Evolutionary conservation across 2,797 vertebrate genomes (phyloP).

Genomic region (Artibeus jamaicensis): DNA sequence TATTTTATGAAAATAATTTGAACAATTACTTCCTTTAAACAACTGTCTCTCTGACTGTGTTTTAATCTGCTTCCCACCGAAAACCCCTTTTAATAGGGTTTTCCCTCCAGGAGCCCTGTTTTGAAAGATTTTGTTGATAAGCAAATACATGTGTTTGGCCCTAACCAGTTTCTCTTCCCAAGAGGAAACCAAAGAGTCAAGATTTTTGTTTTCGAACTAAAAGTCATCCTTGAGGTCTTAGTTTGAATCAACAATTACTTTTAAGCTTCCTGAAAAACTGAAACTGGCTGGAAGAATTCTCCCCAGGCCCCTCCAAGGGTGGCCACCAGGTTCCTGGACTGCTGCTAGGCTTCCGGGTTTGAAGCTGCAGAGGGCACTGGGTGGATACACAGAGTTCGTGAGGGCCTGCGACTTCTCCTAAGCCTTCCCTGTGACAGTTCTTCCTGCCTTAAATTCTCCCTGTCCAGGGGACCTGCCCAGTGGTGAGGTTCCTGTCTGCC

Average conservation of each 20-base stretch:
- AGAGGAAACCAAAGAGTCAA: neutral
- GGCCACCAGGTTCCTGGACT: neutral
- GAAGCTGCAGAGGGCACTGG: neutral
- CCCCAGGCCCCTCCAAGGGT: neutral
- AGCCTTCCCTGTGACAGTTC: neutral
- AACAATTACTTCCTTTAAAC: neutral
- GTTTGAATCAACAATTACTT: constrained; percentile 45
- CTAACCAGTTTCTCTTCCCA: constrained; percentile 38
- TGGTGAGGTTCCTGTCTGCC: neutral
- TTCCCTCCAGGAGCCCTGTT: neutral
- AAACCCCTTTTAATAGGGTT: neutral
- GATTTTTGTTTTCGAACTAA: neutral
- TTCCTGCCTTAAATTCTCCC: neutral
- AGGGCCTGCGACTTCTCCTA: neutral
- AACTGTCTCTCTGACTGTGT: neutral
- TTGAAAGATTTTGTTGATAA: constrained; percentile 37
- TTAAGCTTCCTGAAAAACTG: constrained; percentile 36
- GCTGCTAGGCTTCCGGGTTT: neutral
- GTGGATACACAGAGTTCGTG: neutral
- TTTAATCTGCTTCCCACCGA: neutral
- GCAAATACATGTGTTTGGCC: constrained; percentile 23
- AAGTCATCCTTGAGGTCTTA: neutral
- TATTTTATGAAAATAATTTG: constrained; percentile 16
- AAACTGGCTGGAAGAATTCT: constrained; percentile 36
- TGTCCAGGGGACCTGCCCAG: neutral